A percentile compares a stretch with the other conserved stretches of the same genome.
phyloP scores from a whole-genome alignment of 2,888 invertebrate species.

The Mythimna lalbum region DNA sequence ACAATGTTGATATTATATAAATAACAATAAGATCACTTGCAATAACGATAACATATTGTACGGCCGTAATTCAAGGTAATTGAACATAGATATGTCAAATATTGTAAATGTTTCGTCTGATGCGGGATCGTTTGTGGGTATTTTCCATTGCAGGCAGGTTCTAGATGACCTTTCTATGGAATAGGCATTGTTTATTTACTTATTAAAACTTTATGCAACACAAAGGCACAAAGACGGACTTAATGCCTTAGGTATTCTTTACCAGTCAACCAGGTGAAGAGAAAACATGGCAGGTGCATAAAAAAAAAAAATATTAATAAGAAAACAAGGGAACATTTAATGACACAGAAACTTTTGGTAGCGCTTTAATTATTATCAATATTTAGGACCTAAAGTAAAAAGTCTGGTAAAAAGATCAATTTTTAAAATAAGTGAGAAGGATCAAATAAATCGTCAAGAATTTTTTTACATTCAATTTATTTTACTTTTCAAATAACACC shows the following conservation, averaged over 20 bases:
- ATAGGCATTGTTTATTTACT: background rate
- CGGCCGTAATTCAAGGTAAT: constrained; percentile 1
- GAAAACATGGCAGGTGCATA: too few relatives aligned
- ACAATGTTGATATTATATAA: background rate
- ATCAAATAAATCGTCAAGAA: background rate
- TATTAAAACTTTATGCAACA: too few relatives aligned
- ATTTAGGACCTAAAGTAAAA: too few relatives aligned
- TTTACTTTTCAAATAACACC: constrained; percentile 63
- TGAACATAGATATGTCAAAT: background rate
- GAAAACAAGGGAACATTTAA: too few relatives aligned
- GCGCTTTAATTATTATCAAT: too few relatives aligned
- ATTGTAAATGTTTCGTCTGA: constrained; percentile 14
- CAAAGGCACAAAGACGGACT: too few relatives aligned
- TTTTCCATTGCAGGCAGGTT: background rate
- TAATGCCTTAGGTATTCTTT: too few relatives aligned
- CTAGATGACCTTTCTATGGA: background rate
- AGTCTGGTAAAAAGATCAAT: too few relatives aligned
- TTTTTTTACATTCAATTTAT: constrained; percentile 7
- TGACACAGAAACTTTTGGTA: too few relatives aligned
- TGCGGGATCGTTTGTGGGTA: background rate
- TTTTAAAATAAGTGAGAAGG: background rate
- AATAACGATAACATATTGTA: constrained; percentile 27
- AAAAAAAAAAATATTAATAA: too few relatives aligned
- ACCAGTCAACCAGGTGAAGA: too few relatives aligned
- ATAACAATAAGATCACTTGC: background rate